Base-by-base conservation (phyloP, 2,113 vertebrate species). In the Chaetops frenatus region DNA sequence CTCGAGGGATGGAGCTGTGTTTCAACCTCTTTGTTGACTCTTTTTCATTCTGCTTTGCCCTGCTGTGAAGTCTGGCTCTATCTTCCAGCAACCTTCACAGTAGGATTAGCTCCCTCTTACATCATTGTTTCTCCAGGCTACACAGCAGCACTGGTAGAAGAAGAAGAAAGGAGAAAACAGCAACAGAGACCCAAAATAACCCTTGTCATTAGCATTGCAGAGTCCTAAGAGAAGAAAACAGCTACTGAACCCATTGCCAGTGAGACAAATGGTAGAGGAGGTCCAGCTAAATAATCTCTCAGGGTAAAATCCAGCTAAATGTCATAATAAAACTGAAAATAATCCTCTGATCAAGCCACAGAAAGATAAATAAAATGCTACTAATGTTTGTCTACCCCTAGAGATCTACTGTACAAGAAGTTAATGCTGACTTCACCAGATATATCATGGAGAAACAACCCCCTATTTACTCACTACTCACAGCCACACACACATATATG, bases 341-440 rank as follows among this genome's bases (percentile, higher is more conserved):
- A 92, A 86, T 78, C 48, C 60, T 81, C 58, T 94, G 87, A 94
- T 70, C 48, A 81, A 84, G 53, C 48, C 67, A 57, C 15, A 71
- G 67, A 84, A 96, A 87, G 47, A 87, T 36, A 97, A 94, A 89
- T 93, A 91, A 95, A 96, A 77, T 94, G 61, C 40, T 85, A 64
- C 79, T 72, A 88, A 90, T 91, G 74, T 87, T 83, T 90, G 67
- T 88, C 80, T 93, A 83, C 56, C 56, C 50, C 66, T 58, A 58
- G 67, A 97, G 33, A 80, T 94, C 84, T 94, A 82, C 86, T 51
- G 47, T 95, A 71, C 64, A 80, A 90, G 87, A 93, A 77, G 38
- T 45, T 86, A 73, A 92, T 93, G 86, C 54, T 92, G 95, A 97
- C 90, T 94, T 96, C 84, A 91, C 66, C 65, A 95, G 81, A 95